Evolutionary conservation across 2,888 invertebrate genomes (phyloP), one percentile per base, ranked within the genome.

Genomic region (Pseudanteris insignis): DNA sequence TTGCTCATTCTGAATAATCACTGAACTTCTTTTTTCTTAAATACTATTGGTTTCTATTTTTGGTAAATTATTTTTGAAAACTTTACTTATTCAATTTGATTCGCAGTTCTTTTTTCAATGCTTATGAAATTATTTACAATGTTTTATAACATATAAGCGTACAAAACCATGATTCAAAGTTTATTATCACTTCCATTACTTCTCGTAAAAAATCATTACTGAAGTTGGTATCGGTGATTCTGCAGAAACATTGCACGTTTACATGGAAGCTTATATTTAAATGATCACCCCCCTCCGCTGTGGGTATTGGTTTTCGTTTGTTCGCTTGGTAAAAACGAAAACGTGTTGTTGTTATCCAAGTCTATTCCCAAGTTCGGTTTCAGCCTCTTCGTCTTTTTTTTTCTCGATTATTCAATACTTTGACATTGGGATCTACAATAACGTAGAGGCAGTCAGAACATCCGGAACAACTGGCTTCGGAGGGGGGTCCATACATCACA

Each of bases 401-500:
- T 18, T 18, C 18, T 44, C 6, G 7, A 10, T 15, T 11, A 41
- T 30, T 47, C 32, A 43, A 38, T 44, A 43, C 4, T 6, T 26
- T 18, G 33, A 43, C 26, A 4, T 14, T 9, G n/a, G 11, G 21
- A 38, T 11, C 65, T 69, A 75, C 43, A 73, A 67, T 43, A 79
- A 72, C 37, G 79, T 78, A 64, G 78, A 78, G 60, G 77, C 76
- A 61, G 78, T 78, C 29, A 76, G 69, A 63, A 78, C 76, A 65
- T 77, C 78, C 63, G 76, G 74, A 64, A 75, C 74, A 67, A 74
- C 74, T 58, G 75, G 74, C 57, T 76, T 73, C 69, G 78, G 76
- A 74, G 77, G 76, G 73, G 76, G 72, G 72, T 78, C 76, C 71
- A 72, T 73, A 71, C 75, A 90, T 92, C 92, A 92, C 88, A 92